These are phyloP conservation scores for Pelusios castaneus DNA, from an alignment of 2,113 vertebrate species.

Conservation along the genomic window DNA sequence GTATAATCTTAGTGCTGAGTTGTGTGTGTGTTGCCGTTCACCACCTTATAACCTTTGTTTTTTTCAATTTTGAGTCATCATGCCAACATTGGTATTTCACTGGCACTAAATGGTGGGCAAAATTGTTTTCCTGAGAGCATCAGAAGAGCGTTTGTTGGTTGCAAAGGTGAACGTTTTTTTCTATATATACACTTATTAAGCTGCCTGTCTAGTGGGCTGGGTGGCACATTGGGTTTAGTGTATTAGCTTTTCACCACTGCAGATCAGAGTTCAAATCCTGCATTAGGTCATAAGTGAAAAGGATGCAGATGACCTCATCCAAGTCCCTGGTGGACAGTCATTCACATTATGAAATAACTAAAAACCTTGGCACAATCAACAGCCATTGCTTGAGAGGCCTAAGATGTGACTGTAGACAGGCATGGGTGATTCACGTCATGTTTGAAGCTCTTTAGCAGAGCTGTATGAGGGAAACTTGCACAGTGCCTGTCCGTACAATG, in stretches of 20 bases:
- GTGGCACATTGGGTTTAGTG: neutral
- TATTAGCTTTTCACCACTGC: neutral
- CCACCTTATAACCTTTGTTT: constrained; percentile 48
- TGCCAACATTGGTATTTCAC: constrained; percentile 38
- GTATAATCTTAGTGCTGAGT: neutral
- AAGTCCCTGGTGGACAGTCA: neutral
- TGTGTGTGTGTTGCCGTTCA: neutral
- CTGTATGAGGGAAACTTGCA: neutral
- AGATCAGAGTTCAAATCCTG: neutral
- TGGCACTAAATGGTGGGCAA: constrained; percentile 57
- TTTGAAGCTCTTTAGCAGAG: neutral
- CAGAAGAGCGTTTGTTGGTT: constrained; percentile 43
- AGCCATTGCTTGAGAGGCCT: accelerated
- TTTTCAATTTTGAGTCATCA: constrained; percentile 29
- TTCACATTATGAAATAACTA: neutral
- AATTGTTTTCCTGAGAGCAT: constrained; percentile 55
- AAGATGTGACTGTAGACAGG: accelerated
- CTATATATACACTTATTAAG: neutral
- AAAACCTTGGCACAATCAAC: neutral
- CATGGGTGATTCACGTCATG: accelerated
- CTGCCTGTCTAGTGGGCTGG: neutral
- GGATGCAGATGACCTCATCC: neutral
- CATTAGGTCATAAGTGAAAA: accelerated
- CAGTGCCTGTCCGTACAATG: accelerated
- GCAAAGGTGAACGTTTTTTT: constrained; percentile 43